Percentiles rank a stretch among this genome's conserved stretches.
phyloP scores from a whole-genome alignment of 2,797 vertebrate species.

The Hoplostethus atlanticus region DNA sequence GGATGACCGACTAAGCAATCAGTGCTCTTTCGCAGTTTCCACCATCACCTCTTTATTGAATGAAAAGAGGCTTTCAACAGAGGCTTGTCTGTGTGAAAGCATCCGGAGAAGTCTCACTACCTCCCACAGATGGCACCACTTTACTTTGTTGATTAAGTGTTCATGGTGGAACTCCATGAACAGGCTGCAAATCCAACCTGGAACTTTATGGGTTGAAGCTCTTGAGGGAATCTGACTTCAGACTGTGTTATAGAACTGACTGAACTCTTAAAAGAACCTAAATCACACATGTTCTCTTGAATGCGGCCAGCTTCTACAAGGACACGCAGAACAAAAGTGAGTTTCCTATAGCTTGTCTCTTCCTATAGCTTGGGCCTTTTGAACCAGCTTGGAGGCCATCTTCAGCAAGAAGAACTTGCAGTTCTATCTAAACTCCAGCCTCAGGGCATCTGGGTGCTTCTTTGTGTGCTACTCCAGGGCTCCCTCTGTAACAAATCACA shows the following conservation, averaged over 20 bases:
- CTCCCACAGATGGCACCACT: slow-evolving; percentile 33
- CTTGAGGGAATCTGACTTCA: background rate
- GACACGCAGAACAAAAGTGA: background rate
- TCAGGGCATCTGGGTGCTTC: background rate
- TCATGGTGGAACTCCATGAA: slow-evolving; percentile 34
- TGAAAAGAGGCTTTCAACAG: slow-evolving; percentile 39
- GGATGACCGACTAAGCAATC: background rate
- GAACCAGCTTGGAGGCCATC: background rate
- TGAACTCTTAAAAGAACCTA: background rate
- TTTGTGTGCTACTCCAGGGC: slow-evolving; percentile 30
- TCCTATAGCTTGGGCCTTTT: background rate
- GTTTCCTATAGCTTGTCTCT: background rate
- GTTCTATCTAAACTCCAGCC: slow-evolving; percentile 13
- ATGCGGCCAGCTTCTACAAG: background rate
- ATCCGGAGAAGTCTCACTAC: slow-evolving; percentile 25
- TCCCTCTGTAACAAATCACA: slow-evolving; percentile 21
- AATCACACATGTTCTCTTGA: background rate
- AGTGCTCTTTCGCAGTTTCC: slow-evolving; percentile 42
- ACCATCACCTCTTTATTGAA: slow-evolving; percentile 49
- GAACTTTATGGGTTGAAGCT: slow-evolving; percentile 39
- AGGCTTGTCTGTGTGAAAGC: slow-evolving; percentile 46
- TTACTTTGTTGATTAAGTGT: slow-evolving; percentile 34
- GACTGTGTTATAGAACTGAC: background rate
- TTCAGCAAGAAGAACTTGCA: slow-evolving; percentile 2
- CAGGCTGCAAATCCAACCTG: slow-evolving; percentile 16